Evolutionary conservation across 2,113 vertebrate species (phyloP).

Genomic region (Scolopax mira): DNA sequence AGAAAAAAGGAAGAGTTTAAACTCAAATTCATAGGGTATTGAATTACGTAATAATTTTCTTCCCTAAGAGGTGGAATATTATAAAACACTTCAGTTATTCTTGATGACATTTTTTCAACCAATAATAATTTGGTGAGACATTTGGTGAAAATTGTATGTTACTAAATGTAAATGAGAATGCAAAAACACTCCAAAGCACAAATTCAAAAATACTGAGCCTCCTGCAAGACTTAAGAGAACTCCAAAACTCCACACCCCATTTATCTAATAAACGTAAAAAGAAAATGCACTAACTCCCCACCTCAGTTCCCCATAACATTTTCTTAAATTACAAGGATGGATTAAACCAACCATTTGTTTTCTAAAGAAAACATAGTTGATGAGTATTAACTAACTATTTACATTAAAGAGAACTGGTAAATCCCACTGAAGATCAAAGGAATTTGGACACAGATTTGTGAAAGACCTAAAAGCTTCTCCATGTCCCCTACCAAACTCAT

Average conservation of each 20-base stretch:
- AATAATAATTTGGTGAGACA: neutral
- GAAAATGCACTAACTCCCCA: neutral
- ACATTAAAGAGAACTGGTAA: neutral
- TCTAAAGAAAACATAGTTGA: neutral
- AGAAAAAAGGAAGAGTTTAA: neutral
- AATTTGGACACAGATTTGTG: neutral
- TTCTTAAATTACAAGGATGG: neutral
- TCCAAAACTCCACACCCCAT: rapidly evolving
- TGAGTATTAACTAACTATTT: neutral
- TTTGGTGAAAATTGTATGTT: neutral
- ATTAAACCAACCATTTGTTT: neutral
- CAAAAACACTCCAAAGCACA: neutral
- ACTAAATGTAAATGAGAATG: neutral
- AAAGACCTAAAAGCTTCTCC: neutral
- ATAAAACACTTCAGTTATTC: neutral
- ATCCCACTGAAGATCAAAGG: neutral
- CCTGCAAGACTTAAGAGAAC: neutral
- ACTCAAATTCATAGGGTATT: neutral
- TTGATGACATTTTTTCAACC: neutral
- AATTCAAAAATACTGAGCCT: neutral
- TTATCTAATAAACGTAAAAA: neutral
- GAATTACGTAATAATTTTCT: neutral
- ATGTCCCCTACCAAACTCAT: neutral
- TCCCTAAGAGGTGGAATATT: neutral
- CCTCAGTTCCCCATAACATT: neutral